Evolutionary conservation across 2,888 invertebrate genomes (phyloP), one percentile per base, ranked within the genome.

Genomic region (Pseudococcus longispinus): DNA sequence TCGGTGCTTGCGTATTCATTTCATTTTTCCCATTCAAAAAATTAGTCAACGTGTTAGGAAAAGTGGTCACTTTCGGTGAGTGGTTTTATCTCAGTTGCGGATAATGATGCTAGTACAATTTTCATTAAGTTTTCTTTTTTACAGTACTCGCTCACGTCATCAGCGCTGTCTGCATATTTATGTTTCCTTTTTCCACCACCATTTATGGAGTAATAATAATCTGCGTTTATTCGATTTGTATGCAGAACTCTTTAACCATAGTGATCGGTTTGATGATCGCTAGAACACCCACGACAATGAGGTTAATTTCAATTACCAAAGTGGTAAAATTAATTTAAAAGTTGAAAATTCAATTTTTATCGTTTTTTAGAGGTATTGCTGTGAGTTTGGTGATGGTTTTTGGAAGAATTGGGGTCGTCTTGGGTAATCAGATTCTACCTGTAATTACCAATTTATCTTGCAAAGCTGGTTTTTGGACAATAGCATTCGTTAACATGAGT

Each of bases 221-320:
- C 1, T 37, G 88, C 2, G 42, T 88, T 26, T 88, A 88, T 82
- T 80, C 88, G 13, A 51, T 88, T 13, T 23, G 87, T 55, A 88
- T 86, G 87, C 87, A 88, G 77, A 87, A 87, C n/a, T 87, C 87
- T 18, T 89, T 92, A 88, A 90, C 93, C 88, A 94, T 94, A 89
- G 90, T 95, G 87, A 90, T 94, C 88, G 92, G 94, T 90, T 91
- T 94, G 89, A 91, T 93, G 87, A 93, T 94, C 0, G 93, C 94
- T 87, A 90, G 94, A 70, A 94, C 94, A 88, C 94, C 94, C 0
- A 94, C 94, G 0, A 92, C 93, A 0, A 90, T 94, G 20, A 92
- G 94, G 94, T 94, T 32, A 32, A n/a, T 74, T 74, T 88, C 26
- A 20, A 32, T 42, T 51, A 46, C 44, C 44, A 1, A 15, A 15